Conservation (phyloP, 2,113 vertebrate species). For the Muscicapa adusta region DNA sequence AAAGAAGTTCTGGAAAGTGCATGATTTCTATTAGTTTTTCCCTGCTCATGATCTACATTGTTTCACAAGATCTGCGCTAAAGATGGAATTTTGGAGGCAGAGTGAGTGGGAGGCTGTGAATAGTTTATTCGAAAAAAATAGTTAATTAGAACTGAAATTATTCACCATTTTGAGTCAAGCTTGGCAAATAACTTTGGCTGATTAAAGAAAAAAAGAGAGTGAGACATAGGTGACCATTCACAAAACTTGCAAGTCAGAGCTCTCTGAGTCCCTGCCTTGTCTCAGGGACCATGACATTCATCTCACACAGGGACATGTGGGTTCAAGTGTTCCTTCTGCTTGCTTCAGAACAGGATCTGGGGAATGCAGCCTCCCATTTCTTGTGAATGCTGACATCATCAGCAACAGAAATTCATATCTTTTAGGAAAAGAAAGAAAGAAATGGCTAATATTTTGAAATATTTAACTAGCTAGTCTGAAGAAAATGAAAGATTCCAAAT, state of each 20-base stretch:
- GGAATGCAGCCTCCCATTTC: not conserved
- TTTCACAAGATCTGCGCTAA: slow-evolving; percentile 28
- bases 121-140: slow-evolving; percentile 28
- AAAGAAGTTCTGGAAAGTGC: not conserved
- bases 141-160: slow-evolving; percentile 39
- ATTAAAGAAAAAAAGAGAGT: not conserved
- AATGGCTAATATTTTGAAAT: not conserved
- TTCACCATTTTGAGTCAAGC: slow-evolving; percentile 20
- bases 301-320: not conserved
- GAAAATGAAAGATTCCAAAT: not conserved
- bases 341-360: not conserved
- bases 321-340: not conserved
- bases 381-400: not conserved
- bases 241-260: not conserved
- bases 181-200: not conserved
- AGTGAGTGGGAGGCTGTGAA: slow-evolving; percentile 49
- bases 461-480: not conserved
- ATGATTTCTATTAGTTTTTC: not conserved
- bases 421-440: not conserved
- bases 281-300: not conserved
- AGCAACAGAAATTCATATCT: not conserved
- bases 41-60: slow-evolving; percentile 21
- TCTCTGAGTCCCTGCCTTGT: not conserved
- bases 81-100: slow-evolving; percentile 64
- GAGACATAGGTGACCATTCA: not conserved